A percentile compares a stretch with the other conserved stretches of the same genome.
Evolutionary conservation across 2,888 invertebrate genomes (phyloP).

Genomic region (Troides aeacus): DNA sequence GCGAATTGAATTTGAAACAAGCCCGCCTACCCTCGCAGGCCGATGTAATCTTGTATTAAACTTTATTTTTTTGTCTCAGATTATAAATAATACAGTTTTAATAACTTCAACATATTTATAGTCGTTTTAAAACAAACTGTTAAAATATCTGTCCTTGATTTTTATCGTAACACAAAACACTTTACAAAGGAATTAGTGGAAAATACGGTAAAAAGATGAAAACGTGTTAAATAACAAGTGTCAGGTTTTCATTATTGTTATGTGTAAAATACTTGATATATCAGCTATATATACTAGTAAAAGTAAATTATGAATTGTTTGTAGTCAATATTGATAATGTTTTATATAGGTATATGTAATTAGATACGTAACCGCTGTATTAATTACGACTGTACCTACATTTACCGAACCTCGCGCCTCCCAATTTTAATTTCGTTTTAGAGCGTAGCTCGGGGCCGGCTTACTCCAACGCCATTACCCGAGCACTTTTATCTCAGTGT

Average conservation of each 20-base stretch:
- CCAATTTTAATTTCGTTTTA: slow-evolving; percentile 73
- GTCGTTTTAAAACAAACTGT: background rate
- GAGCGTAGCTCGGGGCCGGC: slow-evolving; percentile 54
- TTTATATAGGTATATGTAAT: background rate
- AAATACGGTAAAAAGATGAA: too few species aligned
- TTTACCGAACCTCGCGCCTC: slow-evolving; percentile 37
- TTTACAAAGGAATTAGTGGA: too few species aligned
- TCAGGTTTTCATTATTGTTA: too few species aligned
- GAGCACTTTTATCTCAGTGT: slow-evolving; percentile 76
- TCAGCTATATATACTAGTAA: too few species aligned
- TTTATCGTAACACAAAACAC: too few species aligned
- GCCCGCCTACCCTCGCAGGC: slow-evolving; percentile 47
- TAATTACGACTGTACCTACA: slow-evolving; percentile 12
- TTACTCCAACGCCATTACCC: slow-evolving; percentile 73
- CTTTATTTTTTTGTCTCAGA: slow-evolving; percentile 4
- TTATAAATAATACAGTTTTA: background rate
- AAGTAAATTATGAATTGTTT: too few species aligned
- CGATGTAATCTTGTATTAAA: slow-evolving; percentile 47
- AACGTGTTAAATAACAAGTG: too few species aligned
- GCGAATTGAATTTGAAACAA: slow-evolving; percentile 78
- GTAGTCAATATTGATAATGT: too few species aligned
- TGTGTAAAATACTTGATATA: too few species aligned
- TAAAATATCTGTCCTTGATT: too few species aligned
- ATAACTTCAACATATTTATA: background rate
- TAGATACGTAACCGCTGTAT: slow-evolving; percentile 1